A percentile compares a stretch with the other conserved stretches of the same genome.
Conservation (phyloP, 2,888 invertebrate genomes). For the Thysanoteuthis rhombus region DNA sequence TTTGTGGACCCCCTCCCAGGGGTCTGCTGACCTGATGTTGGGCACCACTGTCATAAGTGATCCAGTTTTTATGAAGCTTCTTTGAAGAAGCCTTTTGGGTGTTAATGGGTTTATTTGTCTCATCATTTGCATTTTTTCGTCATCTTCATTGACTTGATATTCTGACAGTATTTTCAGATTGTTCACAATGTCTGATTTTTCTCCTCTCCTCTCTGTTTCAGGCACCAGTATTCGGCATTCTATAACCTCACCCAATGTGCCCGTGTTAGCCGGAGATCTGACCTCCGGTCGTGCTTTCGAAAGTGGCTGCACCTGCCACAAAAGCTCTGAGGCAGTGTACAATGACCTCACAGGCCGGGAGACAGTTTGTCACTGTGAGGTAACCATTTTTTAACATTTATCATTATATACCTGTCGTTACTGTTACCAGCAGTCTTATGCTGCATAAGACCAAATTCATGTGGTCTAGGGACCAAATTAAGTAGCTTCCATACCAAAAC, state of each 20-base stretch:
- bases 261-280: constrained; percentile 74
- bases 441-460: no score
- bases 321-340: constrained; percentile 82
- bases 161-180: neutral
- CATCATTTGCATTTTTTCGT: no score
- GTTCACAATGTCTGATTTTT: neutral
- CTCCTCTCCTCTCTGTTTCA: neutral
- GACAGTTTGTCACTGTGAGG: constrained; percentile 78
- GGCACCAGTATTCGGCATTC: constrained; percentile 28
- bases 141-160: neutral
- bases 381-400: constrained; percentile 33
- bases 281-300: constrained; percentile 95
- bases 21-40: no score
- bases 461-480: no score
- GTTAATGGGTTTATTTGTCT: no score
- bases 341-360: constrained; percentile 80
- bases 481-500: no score
- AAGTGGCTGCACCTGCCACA: constrained; percentile 82
- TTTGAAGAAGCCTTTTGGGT: no score
- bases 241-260: constrained; percentile 28
- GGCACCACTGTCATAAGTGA: no score
- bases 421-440: no score
- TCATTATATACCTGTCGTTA: neutral
- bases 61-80: no score
- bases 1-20: no score